Evolutionary conservation across 2,888 invertebrate species (phyloP).

Genomic region (Torymus auratus): DNA sequence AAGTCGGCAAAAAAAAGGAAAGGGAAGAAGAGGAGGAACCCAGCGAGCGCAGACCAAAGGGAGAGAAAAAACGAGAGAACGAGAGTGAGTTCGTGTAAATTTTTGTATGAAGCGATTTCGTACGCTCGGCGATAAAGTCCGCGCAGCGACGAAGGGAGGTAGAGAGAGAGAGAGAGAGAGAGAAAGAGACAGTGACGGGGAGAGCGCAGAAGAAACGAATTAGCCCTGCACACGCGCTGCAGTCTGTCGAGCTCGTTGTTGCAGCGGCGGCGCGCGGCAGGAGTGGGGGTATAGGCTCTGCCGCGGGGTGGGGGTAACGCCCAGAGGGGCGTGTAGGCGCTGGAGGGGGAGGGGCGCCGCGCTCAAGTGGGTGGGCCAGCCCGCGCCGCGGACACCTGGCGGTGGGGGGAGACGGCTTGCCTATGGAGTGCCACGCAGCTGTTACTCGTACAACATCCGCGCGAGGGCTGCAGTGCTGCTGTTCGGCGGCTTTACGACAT

Average conservation of each 20-base stretch:
- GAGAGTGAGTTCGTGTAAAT: slow-evolving; percentile 64
- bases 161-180: neutral
- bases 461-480: slow-evolving; percentile 24
- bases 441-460: slow-evolving; percentile 27
- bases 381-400: neutral
- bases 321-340: slow-evolving; percentile 51
- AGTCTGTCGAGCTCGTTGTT: slow-evolving; percentile 31
- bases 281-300: slow-evolving; percentile 47
- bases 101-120: slow-evolving; percentile 73
- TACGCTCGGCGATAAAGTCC: slow-evolving; percentile 67
- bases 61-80: slow-evolving; percentile 34
- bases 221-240: slow-evolving; percentile 6
- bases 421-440: slow-evolving; percentile 26
- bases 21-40: slow-evolving; percentile 16
- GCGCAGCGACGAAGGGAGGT: slow-evolving; percentile 55
- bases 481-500: neutral
- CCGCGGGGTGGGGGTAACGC: slow-evolving; percentile 15
- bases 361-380: slow-evolving; percentile 43
- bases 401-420: slow-evolving; percentile 21
- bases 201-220: slow-evolving; percentile 38
- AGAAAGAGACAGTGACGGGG: slow-evolving; percentile 11
- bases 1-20: slow-evolving; percentile 53
- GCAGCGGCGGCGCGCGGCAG: slow-evolving; percentile 54
- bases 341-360: slow-evolving; percentile 55
- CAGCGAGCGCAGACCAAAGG: slow-evolving; percentile 32